These are phyloP conservation scores for Anarhynchus alexandrinus DNA, from an alignment of 2,113 vertebrate genomes.

Conservation along the genomic window DNA sequence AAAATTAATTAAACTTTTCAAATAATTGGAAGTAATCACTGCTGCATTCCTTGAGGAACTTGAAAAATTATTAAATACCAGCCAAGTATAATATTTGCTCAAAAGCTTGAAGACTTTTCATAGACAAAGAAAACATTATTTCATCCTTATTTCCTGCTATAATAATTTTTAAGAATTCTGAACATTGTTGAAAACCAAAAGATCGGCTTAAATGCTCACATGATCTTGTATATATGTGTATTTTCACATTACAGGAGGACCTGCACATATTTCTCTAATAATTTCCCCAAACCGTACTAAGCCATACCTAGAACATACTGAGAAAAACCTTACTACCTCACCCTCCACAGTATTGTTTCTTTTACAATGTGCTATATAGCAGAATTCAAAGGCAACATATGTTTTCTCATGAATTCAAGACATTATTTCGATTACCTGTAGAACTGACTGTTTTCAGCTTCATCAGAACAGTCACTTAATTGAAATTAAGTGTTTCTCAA, in stretches of 20 bases:
- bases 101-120: not conserved
- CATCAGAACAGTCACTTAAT: slow-evolving; percentile 42
- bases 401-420: not conserved
- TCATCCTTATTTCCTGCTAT: not conserved
- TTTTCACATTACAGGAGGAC: not conserved
- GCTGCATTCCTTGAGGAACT: not conserved
- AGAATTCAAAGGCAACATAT: slow-evolving; percentile 35
- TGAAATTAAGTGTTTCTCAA: slow-evolving; percentile 48
- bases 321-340: not conserved
- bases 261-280: not conserved
- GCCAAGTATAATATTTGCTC: not conserved
- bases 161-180: not conserved
- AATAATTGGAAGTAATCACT: not conserved
- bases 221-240: not conserved
- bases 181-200: not conserved
- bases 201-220: not conserved
- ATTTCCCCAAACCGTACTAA: not conserved
- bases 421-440: not conserved
- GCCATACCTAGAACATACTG: not conserved
- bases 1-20: not conserved
- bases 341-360: not conserved
- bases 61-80: not conserved
- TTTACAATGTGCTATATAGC: not conserved
- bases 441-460: slow-evolving; percentile 45
- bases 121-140: not conserved